A percentile compares a stretch with the other conserved stretches of the same genome.
phyloP scores from a whole-genome alignment of 2,797 vertebrate species.

The Lates japonicus region DNA sequence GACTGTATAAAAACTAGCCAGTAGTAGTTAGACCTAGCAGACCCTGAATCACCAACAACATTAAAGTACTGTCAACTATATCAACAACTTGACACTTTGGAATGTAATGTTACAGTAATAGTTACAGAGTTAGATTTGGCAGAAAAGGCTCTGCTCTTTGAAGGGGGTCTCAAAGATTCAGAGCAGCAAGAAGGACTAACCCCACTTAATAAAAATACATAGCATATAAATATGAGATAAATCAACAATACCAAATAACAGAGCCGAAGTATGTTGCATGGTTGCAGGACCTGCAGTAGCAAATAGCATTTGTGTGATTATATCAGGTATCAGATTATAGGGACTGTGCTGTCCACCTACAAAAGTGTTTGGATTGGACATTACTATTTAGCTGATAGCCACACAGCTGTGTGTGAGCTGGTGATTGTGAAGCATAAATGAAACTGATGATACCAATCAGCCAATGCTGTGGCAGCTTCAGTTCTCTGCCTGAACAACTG shows the following conservation, averaged over 20 bases:
- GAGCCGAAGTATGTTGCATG: not conserved
- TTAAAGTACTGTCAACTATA: not conserved
- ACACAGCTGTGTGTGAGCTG: no score
- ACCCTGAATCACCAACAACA: not conserved
- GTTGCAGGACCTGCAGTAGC: not conserved
- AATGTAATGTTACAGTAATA: slow-evolving; percentile 16
- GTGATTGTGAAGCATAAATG: not conserved
- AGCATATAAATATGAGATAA: not conserved
- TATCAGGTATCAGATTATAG: not conserved
- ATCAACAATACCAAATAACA: not conserved
- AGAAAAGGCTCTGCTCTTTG: not conserved
- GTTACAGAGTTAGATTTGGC: not conserved
- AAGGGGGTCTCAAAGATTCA: not conserved
- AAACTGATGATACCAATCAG: not conserved
- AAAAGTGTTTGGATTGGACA: not conserved
- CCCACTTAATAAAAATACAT: no score
- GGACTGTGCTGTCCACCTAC: not conserved
- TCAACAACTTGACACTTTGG: not conserved
- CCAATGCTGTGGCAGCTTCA: not conserved
- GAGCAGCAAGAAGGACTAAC: not conserved
- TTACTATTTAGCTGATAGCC: not conserved
- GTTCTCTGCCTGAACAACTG: not conserved
- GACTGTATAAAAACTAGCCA: not conserved
- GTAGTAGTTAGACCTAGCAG: not conserved
- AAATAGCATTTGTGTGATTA: not conserved